A percentile compares a stretch with the other conserved stretches of the same genome.
Evolutionary conservation across 2,888 invertebrate species (phyloP).

Genomic region (Stramonita haemastoma): DNA sequence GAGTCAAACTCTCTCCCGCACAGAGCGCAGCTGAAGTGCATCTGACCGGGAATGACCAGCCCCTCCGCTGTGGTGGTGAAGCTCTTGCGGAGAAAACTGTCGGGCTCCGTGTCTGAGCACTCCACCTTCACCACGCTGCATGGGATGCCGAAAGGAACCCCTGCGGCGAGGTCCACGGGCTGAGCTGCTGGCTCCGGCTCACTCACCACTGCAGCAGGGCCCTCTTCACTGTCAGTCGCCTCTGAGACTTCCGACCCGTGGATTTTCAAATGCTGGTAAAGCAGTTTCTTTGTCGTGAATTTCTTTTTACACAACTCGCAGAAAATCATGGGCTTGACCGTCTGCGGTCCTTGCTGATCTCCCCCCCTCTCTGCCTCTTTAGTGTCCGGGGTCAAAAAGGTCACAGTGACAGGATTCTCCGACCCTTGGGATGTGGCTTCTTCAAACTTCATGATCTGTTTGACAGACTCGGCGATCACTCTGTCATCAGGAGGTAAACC

Average conservation of each 20-base stretch:
- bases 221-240: background rate
- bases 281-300: conserved; percentile 4
- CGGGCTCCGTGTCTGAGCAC: background rate
- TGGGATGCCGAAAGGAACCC: conserved; percentile 21
- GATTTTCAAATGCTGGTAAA: conserved; percentile 22
- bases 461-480: background rate
- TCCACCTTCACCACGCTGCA: conserved; percentile 15
- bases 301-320: background rate
- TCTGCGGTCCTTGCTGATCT: background rate
- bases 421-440: background rate
- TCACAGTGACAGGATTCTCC: background rate
- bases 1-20: conserved; percentile 21
- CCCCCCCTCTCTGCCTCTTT: background rate
- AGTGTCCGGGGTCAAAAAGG: background rate
- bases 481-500: background rate
- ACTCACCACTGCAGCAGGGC: background rate
- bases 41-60: background rate
- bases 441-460: conserved; percentile 27
- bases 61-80: conserved; percentile 12
- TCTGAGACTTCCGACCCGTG: background rate
- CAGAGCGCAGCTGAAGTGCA: conserved; percentile 20
- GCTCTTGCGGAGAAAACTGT: background rate
- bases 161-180: background rate
- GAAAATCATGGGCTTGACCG: background rate
- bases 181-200: background rate